Percentiles rank a stretch among this genome's conserved stretches.
Evolutionary conservation across 2,888 invertebrate species (phyloP).

Genomic region (Orgyia antiqua): DNA sequence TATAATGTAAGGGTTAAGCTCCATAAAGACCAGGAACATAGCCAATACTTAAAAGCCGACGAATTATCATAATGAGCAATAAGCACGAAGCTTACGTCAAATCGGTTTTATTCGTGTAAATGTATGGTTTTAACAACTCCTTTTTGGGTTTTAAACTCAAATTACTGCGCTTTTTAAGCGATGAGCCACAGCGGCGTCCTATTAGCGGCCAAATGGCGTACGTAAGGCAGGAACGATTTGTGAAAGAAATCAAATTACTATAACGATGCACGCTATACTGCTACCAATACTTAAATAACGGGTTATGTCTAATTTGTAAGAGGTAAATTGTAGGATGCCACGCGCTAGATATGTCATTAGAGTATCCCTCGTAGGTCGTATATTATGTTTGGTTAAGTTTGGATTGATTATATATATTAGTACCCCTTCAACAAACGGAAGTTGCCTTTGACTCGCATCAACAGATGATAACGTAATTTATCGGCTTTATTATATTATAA

Average conservation of each 20-base stretch:
- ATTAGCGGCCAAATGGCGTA: conserved; percentile 69
- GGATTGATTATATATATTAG: conserved; percentile 57
- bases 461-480: conserved; percentile 8
- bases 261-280: conserved; percentile 68
- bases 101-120: conserved; percentile 54
- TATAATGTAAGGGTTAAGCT: conserved; percentile 39
- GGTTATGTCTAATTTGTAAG: conserved; percentile 71
- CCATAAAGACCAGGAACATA: conserved; percentile 42
- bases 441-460: conserved; percentile 19
- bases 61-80: conserved; percentile 71
- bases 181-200: conserved; percentile 48
- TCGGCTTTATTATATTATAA: conserved; percentile 2
- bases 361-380: conserved; percentile 22
- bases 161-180: conserved; percentile 51
- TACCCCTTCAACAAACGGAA: conserved; percentile 39
- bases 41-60: conserved; percentile 35
- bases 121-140: conserved; percentile 46
- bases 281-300: conserved; percentile 69
- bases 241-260: conserved; percentile 71
- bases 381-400: conserved; percentile 65
- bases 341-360: conserved; percentile 56
- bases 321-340: conserved; percentile 67
- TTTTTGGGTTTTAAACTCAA: conserved; percentile 48
- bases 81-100: conserved; percentile 67
- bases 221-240: conserved; percentile 47